Percentiles rank a stretch among this genome's conserved stretches.
These are phyloP conservation scores for Rapana venosa DNA, from an alignment of 2,888 invertebrate species.

Conservation along the genomic window DNA sequence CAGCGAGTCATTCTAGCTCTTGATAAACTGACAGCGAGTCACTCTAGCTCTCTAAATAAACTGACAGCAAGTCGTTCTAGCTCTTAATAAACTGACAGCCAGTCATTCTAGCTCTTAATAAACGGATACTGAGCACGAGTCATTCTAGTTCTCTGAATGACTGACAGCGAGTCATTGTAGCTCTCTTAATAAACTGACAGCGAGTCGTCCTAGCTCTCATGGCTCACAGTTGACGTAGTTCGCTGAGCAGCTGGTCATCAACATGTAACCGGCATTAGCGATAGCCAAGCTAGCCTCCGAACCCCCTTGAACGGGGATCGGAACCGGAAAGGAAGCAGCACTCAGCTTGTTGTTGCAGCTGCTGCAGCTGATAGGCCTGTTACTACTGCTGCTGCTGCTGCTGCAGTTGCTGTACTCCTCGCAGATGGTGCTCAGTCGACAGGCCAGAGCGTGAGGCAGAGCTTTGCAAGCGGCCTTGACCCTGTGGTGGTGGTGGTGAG, in stretches of 20 bases:
- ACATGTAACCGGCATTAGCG: conserved; percentile 38
- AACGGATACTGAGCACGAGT: too few relatives aligned
- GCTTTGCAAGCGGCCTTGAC: background rate
- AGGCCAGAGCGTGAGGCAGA: background rate
- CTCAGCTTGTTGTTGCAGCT: background rate
- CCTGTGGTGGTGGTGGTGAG: background rate
- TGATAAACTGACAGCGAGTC: too few relatives aligned
- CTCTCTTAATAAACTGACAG: too few relatives aligned
- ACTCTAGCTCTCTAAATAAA: too few relatives aligned
- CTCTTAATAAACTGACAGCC: too few relatives aligned
- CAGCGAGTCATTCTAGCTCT: too few relatives aligned
- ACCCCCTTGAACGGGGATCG: background rate
- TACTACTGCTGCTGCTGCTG: background rate
- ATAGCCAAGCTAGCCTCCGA: background rate
- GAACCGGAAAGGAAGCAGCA: background rate
- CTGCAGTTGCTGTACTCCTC: conserved; percentile 3
- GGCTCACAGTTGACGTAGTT: conserved; percentile 23
- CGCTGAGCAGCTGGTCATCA: conserved; percentile 14
- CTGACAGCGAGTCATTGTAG: too few relatives aligned
- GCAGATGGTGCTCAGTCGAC: conserved; percentile 27
- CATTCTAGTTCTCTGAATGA: too few relatives aligned
- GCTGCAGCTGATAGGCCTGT: too few relatives aligned
- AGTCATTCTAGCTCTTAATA: too few relatives aligned
- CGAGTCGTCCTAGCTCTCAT: too few relatives aligned
- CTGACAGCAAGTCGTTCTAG: too few relatives aligned